These are phyloP conservation scores for Pangasius mekongensis DNA, from an alignment of 2,797 vertebrate genomes.

Conservation along the genomic window DNA sequence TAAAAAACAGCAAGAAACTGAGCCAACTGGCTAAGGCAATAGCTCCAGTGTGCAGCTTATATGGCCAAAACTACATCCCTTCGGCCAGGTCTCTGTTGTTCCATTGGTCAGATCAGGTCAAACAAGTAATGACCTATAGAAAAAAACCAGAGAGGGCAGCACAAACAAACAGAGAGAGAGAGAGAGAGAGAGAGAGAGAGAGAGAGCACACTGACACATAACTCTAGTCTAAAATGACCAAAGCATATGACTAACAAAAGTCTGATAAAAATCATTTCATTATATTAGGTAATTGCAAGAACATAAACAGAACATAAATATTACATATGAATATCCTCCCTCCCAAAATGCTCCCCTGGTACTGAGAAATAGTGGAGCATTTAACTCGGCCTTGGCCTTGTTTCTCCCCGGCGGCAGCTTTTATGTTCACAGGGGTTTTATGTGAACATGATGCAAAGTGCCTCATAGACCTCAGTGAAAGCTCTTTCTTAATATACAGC, in stretches of 20 bases:
- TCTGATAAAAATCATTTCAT: neutral
- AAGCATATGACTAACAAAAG: neutral
- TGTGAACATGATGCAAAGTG: constrained; percentile 10
- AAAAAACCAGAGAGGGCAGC: too few relatives aligned
- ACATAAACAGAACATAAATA: neutral
- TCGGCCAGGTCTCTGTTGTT: neutral
- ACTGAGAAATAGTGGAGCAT: neutral
- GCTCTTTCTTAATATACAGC: neutral
- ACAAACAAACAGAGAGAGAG: neutral
- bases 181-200: neutral
- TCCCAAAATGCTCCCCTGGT: neutral
- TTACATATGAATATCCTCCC: constrained; percentile 4
- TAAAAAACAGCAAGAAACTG: neutral
- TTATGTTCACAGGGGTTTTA: constrained; percentile 34
- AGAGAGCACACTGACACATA: neutral
- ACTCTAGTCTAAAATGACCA: neutral
- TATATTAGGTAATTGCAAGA: neutral
- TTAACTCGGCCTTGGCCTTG: constrained; percentile 12
- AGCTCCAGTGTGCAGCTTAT: too few relatives aligned
- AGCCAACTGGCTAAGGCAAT: neutral
- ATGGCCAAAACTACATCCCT: too few relatives aligned
- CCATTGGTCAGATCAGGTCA: neutral
- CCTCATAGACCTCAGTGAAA: constrained; percentile 6
- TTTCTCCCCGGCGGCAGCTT: neutral
- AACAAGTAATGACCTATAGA: too few relatives aligned